These are phyloP conservation scores for Cassiopea andromeda DNA, from an alignment of 30 jellyfish, hydroid and myxozoan species.

Conservation along the genomic window DNA sequence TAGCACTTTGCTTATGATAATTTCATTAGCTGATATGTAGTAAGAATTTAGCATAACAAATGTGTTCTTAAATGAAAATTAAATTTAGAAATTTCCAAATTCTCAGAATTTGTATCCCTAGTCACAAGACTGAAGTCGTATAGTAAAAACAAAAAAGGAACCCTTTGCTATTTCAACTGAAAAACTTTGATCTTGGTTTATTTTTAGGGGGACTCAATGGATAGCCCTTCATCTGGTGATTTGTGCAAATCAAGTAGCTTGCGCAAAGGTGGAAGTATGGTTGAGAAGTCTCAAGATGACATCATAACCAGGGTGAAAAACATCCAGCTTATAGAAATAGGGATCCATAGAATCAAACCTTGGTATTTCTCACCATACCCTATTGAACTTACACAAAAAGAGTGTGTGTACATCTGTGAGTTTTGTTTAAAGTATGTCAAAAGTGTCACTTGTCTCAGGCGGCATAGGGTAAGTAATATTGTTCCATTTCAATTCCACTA, in stretches of 20 bases:
- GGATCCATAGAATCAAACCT: slow-evolving; percentile 97
- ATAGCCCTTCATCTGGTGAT: slow-evolving; percentile 92
- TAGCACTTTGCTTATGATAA: no score
- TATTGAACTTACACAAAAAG: slow-evolving; percentile 80
- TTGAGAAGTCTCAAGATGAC: slow-evolving; percentile 92
- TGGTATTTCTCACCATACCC: slow-evolving; percentile 99
- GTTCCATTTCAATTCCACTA: not conserved
- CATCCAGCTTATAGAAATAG: slow-evolving; percentile 92
- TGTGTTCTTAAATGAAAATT: no score
- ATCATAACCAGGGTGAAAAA: slow-evolving; percentile 97
- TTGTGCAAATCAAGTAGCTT: slow-evolving; percentile 82
- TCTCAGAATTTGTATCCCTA: no score
- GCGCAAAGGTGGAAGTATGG: slow-evolving; percentile 97
- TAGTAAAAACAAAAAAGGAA: no score
- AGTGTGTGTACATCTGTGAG: slow-evolving; percentile 96
- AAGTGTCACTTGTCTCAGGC: slow-evolving; percentile 76
- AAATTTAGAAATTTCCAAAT: no score
- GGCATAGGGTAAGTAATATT: slow-evolving; percentile 93
- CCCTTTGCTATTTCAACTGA: not conserved
- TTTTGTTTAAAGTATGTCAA: slow-evolving; percentile 95
- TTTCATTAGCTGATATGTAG: no score
- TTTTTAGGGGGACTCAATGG: slow-evolving; percentile 64
- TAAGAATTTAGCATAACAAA: no score
- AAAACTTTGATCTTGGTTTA: not conserved
- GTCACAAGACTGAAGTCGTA: no score